These are phyloP conservation scores for Griposia aprilina DNA, from an alignment of 2,888 invertebrate genomes.

Conservation along the genomic window DNA sequence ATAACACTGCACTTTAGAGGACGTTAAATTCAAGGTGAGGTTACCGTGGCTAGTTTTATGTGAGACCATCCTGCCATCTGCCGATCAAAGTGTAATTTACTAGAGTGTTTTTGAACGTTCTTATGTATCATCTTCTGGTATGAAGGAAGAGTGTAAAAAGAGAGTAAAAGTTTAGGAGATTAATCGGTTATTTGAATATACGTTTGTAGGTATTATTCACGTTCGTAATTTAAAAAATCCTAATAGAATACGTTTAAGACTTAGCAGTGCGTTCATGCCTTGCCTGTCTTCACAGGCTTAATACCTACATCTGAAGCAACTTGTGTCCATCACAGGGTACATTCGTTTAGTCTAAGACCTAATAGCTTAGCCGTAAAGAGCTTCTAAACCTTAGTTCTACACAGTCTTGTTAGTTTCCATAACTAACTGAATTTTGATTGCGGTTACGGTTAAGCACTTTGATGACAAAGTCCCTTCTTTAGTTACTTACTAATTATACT, in stretches of 20 bases:
- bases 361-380: not conserved
- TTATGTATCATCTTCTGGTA: not conserved
- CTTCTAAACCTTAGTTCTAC: not conserved
- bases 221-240: not conserved
- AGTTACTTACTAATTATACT: too few species aligned
- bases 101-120: slow-evolving; percentile 24
- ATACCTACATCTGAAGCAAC: not conserved
- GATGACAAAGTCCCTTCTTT: not conserved
- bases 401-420: not conserved
- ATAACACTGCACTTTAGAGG: slow-evolving; percentile 47
- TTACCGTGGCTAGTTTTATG: slow-evolving; percentile 31
- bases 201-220: not conserved
- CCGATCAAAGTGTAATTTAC: slow-evolving; percentile 23
- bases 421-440: not conserved
- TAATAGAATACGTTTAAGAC: too few species aligned
- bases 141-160: not conserved
- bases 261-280: too few species aligned
- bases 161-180: not conserved
- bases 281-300: not conserved
- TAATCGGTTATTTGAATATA: not conserved
- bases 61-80: slow-evolving; percentile 44
- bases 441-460: not conserved
- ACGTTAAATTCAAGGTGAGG: slow-evolving; percentile 52
- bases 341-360: not conserved
- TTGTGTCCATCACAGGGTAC: not conserved